Percentiles rank a stretch among this genome's conserved stretches.
Evolutionary conservation across 1,140 invertebrate species (phyloP).

Genomic region (Sinonovacula constricta): DNA sequence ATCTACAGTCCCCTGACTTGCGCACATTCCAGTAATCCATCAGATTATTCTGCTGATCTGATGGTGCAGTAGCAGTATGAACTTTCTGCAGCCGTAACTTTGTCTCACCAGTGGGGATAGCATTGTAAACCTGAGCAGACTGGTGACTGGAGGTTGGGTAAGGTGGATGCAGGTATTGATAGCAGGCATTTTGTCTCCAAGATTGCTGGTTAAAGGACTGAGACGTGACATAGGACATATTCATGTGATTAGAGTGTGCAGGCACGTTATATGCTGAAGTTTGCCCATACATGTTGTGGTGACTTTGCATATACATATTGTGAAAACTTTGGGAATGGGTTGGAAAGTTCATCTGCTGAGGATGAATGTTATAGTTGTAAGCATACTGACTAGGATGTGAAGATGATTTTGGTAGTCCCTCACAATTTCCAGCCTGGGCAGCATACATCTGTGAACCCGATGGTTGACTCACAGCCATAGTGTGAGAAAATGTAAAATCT

Average conservation of each 20-base stretch:
- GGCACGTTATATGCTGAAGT: neutral
- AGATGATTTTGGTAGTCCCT: too few species aligned
- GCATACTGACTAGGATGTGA: too few species aligned
- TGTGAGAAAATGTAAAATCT: too few species aligned
- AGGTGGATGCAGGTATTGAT: neutral
- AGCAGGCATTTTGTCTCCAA: neutral
- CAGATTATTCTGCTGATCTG: neutral
- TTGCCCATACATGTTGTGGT: neutral
- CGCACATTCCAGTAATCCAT: constrained; percentile 43
- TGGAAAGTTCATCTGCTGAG: too few species aligned
- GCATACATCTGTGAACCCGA: too few species aligned
- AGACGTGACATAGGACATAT: neutral
- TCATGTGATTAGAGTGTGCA: neutral
- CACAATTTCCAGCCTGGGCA: too few species aligned
- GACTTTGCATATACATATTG: neutral
- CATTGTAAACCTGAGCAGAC: constrained; percentile 13
- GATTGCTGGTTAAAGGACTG: neutral
- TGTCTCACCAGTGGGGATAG: constrained; percentile 28
- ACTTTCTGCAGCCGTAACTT: constrained; percentile 20
- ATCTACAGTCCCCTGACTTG: constrained; percentile 37
- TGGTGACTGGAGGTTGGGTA: neutral
- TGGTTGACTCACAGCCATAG: too few species aligned
- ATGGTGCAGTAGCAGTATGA: neutral
- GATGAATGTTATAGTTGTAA: too few species aligned
- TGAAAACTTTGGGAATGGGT: too few species aligned